Base-by-base conservation (phyloP, 2,888 invertebrate genomes). In the Thymelicus acteon region DNA sequence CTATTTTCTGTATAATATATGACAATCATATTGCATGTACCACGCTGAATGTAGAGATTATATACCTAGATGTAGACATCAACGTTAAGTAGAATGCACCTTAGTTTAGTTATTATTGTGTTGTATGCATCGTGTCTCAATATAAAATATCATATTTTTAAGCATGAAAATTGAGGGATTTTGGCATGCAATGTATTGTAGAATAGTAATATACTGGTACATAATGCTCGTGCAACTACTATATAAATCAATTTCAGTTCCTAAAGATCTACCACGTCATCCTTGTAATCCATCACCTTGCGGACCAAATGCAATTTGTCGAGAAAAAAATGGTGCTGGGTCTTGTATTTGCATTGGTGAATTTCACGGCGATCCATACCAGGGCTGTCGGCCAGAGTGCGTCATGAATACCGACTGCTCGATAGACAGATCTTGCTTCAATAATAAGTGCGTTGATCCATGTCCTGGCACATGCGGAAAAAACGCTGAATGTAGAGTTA, bases 271-370 rank as follows among this genome's bases (percentile, higher is more conserved):
- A 81, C 96, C 95, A 81, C 95, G 91, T 85, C 95, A 96, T 84
- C 97, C 97, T 76, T 97, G 97, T 88, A 95, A 95, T 87, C 96
- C 97, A 77, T 96, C 96, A 76, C 97, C 97, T 66, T 97, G 97
- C 86, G 97, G 97, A 76, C 93, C 96, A 71, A 97, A 97, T 89
- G 96, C 97, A 65, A 89, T 96, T 75, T 97, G 97, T 89, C 95
- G 95, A 81, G 96, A 96, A 91, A 94, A 94, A 79, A 95, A 96
- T 83, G 96, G 96, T 82, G 96, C 96, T 77, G 97, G 96, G 80
- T 96, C 97, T 76, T 97, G 97, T 88, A 92, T 95, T 78, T 97
- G 97, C 87, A 86, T 96, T 79, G 95, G 95, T 73, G 96, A 96
- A 78, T 97, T 96, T 88, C 95, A 95, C 77, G 97, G 97, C 64